These are phyloP conservation scores for Heliothis peltigera DNA, from an alignment of 2,888 invertebrate species.

Conservation along the genomic window DNA sequence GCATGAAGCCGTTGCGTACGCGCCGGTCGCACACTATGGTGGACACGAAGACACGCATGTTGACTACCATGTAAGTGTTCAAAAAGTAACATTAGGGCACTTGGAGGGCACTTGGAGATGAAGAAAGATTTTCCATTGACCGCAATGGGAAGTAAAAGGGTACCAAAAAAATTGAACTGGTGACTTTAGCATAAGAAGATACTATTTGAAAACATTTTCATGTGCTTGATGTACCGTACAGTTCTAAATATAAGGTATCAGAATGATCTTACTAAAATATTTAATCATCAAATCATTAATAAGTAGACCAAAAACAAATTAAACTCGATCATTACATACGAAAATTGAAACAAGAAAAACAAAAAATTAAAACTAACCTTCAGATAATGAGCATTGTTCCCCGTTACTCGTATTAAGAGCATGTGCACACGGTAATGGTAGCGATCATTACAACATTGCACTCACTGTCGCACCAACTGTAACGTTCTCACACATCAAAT, in stretches of 20 bases:
- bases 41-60: conserved; percentile 85
- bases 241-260: neutral
- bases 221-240: too few species aligned
- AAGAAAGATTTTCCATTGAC: neutral
- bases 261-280: neutral
- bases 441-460: conserved; percentile 64
- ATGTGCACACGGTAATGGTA: conserved; percentile 67
- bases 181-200: too few species aligned
- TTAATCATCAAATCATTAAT: conserved; percentile 1
- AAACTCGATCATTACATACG: conserved; percentile 25
- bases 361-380: conserved; percentile 64
- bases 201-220: too few species aligned
- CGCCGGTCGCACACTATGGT: conserved; percentile 80
- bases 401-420: conserved; percentile 71
- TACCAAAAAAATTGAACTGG: too few species aligned
- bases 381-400: conserved; percentile 68
- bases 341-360: conserved; percentile 34
- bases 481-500: conserved; percentile 66
- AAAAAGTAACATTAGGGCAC: too few species aligned
- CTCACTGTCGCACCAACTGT: conserved; percentile 63
- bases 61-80: conserved; percentile 84
- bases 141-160: too few species aligned
- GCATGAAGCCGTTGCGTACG: conserved; percentile 81
- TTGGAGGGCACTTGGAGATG: neutral
- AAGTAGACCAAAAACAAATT: conserved; percentile 13